These are phyloP conservation scores for Xerus inauris DNA, from an alignment of 2,113 vertebrate genomes.

Conservation along the genomic window DNA sequence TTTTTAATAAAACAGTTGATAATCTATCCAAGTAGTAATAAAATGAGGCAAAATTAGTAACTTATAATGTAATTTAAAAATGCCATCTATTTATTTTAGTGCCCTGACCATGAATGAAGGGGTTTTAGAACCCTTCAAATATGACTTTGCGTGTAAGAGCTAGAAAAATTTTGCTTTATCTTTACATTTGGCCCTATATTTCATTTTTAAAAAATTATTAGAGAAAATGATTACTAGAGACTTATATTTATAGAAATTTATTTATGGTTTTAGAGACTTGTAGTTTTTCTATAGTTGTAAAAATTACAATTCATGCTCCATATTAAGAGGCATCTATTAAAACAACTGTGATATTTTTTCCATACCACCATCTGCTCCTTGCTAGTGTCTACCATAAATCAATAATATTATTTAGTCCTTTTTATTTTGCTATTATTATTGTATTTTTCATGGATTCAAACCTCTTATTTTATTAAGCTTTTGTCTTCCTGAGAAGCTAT, in stretches of 20 bases:
- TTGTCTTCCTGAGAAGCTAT: conserved; percentile 77
- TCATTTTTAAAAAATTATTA: not conserved
- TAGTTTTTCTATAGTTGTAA: conserved; percentile 48
- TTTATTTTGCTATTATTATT: conserved; percentile 54
- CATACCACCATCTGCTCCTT: conserved; percentile 26
- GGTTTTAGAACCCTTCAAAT: not conserved
- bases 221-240: conserved; percentile 22
- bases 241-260: conserved; percentile 57
- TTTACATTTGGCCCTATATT: not conserved
- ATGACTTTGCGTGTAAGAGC: not conserved
- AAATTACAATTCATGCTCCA: conserved; percentile 48
- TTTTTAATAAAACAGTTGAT: conserved; percentile 46
- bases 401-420: conserved; percentile 65
- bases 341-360: conserved; percentile 46
- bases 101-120: not conserved
- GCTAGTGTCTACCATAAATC: conserved; percentile 60
- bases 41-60: conserved; percentile 27
- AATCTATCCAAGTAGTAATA: conserved; percentile 36
- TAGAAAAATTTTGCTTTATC: not conserved
- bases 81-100: conserved; percentile 44
- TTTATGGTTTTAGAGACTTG: conserved; percentile 28
- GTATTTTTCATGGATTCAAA: conserved; percentile 61
- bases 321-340: conserved; percentile 48
- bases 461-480: conserved; percentile 69
- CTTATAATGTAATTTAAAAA: not conserved